phyloP scores from a whole-genome alignment of 2,113 vertebrate genomes.

The rat (Rattus norvegicus) region DNA sequence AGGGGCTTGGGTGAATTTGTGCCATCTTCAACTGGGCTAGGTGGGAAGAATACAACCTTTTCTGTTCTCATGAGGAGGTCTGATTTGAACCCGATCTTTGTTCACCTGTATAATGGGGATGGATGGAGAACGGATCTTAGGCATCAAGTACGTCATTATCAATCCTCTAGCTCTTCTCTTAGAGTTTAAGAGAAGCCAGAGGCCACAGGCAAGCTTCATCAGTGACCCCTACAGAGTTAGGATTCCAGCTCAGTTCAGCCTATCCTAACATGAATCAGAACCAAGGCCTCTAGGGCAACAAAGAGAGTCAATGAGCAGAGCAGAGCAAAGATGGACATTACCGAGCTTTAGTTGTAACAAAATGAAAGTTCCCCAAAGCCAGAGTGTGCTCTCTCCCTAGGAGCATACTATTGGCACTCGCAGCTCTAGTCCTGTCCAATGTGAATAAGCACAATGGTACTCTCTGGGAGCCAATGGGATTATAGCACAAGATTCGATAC shows the following conservation, averaged over 20 bases:
- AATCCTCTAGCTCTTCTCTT: background rate
- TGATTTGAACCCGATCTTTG: background rate
- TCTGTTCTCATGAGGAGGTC: background rate
- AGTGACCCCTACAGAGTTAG: background rate
- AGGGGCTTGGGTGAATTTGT: background rate
- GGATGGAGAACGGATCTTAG: background rate
- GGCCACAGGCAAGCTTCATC: background rate
- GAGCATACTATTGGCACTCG: background rate
- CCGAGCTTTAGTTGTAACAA: background rate
- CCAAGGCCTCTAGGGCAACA: background rate
- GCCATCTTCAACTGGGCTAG: background rate
- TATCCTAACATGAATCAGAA: too few relatives aligned
- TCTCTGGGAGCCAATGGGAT: background rate
- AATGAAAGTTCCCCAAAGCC: background rate
- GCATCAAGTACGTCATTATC: background rate
- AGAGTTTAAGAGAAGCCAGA: background rate
- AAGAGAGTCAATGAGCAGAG: background rate
- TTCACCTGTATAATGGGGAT: background rate
- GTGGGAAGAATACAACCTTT: background rate
- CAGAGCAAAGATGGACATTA: background rate
- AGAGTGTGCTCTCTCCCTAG: background rate
- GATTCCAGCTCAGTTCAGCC: background rate
- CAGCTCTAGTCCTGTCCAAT: background rate
- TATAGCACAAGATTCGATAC: background rate
- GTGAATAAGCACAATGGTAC: background rate